phyloP scores from a whole-genome alignment of 2,797 vertebrate species.

The Chanos chanos region DNA sequence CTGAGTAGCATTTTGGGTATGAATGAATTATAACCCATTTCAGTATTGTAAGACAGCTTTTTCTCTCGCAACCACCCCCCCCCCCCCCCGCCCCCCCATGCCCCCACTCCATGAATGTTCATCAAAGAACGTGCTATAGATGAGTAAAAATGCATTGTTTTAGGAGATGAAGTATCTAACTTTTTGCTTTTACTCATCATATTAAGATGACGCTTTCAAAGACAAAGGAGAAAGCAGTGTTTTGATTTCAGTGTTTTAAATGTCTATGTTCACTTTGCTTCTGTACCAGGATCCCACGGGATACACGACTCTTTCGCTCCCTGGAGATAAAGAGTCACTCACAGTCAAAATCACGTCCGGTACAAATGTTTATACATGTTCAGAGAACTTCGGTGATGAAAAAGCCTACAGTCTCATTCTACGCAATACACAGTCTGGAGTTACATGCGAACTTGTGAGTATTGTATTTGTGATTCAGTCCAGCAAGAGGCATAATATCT shows the following conservation, averaged over 20 bases:
- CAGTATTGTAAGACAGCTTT: too few species aligned
- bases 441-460: constrained; percentile 76
- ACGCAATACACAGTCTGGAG: constrained; percentile 19
- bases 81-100: too few species aligned
- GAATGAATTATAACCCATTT: too few species aligned
- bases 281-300: constrained; percentile 72
- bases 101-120: too few species aligned
- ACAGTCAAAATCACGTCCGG: constrained; percentile 48
- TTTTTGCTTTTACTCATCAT: too few species aligned
- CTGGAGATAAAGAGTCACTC: constrained; percentile 47
- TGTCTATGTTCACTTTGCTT: not conserved
- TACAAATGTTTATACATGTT: constrained; percentile 46
- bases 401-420: constrained; percentile 79
- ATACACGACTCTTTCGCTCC: constrained; percentile 72
- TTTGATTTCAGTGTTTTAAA: not conserved
- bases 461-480: not conserved
- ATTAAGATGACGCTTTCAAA: too few species aligned
- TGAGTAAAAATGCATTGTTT: too few species aligned
- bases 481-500: not conserved
- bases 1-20: too few species aligned
- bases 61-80: too few species aligned
- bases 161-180: too few species aligned
- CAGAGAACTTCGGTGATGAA: constrained; percentile 56
- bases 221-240: too few species aligned
- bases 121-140: too few species aligned